A percentile compares a stretch with the other conserved stretches of the same genome.
Evolutionary conservation across 2,113 vertebrate genomes (phyloP).

Genomic region (Bubo bubo): DNA sequence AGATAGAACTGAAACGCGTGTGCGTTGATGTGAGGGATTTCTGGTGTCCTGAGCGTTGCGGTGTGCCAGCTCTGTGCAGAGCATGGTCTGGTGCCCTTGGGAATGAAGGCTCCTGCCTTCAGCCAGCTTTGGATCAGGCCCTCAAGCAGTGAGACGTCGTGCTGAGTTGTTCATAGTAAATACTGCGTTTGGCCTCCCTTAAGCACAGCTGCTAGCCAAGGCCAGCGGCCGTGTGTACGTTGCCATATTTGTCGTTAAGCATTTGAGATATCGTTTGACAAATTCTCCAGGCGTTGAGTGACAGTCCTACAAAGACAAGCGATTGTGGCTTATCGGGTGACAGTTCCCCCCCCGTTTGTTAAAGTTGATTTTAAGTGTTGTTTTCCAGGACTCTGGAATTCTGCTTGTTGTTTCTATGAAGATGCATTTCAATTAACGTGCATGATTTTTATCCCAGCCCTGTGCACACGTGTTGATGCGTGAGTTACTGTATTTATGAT

Average conservation of each 20-base stretch:
- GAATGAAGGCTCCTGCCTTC: not conserved
- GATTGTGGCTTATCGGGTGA: not conserved
- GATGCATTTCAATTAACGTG: not conserved
- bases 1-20: rapidly evolving
- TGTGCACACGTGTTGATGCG: no score
- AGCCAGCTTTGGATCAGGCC: no score
- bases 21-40: no score
- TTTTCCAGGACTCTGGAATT: not conserved
- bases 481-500: not conserved
- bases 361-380: not conserved
- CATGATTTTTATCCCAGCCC: not conserved
- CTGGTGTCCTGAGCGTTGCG: not conserved
- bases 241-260: not conserved
- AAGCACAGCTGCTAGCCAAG: not conserved
- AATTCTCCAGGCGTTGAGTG: not conserved
- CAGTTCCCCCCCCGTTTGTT: not conserved
- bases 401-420: not conserved
- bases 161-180: rapidly evolving
- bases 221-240: rapidly evolving
- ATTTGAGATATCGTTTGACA: not conserved
- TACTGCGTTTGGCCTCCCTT: not conserved
- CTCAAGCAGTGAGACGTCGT: rapidly evolving
- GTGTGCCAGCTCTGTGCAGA: not conserved
- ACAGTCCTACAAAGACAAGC: not conserved
- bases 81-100: not conserved